phyloP scores from a whole-genome alignment of 2,888 invertebrate species.

The Pristionchus arcanus region DNA sequence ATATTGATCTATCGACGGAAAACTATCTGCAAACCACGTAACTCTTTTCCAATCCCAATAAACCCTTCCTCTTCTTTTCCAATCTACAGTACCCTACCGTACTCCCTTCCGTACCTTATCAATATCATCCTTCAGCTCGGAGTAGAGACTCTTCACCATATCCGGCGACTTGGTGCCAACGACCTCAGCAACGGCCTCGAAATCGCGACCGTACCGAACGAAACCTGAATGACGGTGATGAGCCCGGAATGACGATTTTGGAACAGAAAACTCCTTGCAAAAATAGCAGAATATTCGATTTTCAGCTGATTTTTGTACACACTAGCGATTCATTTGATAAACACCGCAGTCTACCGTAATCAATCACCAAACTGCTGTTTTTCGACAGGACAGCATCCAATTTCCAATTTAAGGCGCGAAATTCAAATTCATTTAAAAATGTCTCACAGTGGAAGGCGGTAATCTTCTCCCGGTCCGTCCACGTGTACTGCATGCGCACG shows the following conservation, averaged over 20 bases:
- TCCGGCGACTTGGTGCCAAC: conserved; percentile 68
- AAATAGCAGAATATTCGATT: no score
- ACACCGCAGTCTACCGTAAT: no score
- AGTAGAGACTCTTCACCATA: conserved; percentile 63
- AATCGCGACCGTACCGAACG: no score
- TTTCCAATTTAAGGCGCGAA: not conserved
- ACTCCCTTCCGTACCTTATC: conserved; percentile 35
- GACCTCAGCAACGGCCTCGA: conserved; percentile 64
- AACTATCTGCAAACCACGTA: not conserved
- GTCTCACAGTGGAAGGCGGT: conserved; percentile 60
- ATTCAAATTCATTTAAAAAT: not conserved
- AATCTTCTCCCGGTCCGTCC: conserved; percentile 61
- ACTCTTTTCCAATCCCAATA: no score
- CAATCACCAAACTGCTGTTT: not conserved
- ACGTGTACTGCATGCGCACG: conserved; percentile 58
- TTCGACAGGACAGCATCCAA: not conserved
- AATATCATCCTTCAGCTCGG: no score
- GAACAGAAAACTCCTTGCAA: no score
- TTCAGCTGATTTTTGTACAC: no score
- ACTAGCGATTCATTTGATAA: no score
- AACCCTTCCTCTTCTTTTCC: not conserved
- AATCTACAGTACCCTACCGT: not conserved
- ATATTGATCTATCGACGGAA: not conserved
- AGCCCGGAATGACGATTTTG: no score
- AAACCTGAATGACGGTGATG: conserved; percentile 60